A percentile compares a stretch with the other conserved stretches of the same genome.
Evolutionary conservation across 2,797 vertebrate genomes (phyloP).

Genomic region (Poeciliopsis gracilis): DNA sequence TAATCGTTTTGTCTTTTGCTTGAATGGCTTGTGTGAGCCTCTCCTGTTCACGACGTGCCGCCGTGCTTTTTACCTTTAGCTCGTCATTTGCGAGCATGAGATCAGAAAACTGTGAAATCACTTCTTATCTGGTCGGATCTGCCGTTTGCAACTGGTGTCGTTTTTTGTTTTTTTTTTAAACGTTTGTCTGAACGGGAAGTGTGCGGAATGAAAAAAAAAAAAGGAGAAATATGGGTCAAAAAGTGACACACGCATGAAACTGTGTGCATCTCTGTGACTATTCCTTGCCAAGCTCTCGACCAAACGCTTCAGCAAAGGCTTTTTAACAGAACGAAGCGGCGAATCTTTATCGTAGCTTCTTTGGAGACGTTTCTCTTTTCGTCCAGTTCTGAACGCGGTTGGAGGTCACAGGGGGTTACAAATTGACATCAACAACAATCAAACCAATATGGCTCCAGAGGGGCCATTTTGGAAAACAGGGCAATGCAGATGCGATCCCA

Average conservation of each 20-base stretch:
- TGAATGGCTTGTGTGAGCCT: neutral
- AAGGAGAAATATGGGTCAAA: slow-evolving; percentile 36
- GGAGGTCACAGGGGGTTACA: neutral
- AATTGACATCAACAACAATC: neutral
- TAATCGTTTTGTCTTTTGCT: neutral
- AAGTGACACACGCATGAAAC: slow-evolving; percentile 29
- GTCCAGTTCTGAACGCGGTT: neutral
- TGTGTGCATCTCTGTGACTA: neutral
- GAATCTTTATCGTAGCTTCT: neutral
- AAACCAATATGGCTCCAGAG: neutral
- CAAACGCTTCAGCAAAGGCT: neutral
- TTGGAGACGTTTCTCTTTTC: neutral
- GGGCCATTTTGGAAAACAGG: neutral
- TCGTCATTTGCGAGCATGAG: neutral
- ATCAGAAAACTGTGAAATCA: neutral
- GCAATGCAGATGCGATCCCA: too few relatives aligned
- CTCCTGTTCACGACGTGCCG: too few relatives aligned
- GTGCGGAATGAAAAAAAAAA: slow-evolving; percentile 7
- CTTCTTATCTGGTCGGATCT: slow-evolving; percentile 10
- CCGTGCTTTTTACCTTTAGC: neutral
- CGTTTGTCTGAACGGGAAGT: slow-evolving; percentile 38
- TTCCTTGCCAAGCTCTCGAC: neutral
- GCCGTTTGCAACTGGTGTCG: neutral
- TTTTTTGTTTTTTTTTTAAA: neutral
- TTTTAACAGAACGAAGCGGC: neutral